Percentiles rank a stretch among this genome's conserved stretches.
Evolutionary conservation across 2,113 vertebrate genomes (phyloP).

Genomic region (Callithrix jacchus): DNA sequence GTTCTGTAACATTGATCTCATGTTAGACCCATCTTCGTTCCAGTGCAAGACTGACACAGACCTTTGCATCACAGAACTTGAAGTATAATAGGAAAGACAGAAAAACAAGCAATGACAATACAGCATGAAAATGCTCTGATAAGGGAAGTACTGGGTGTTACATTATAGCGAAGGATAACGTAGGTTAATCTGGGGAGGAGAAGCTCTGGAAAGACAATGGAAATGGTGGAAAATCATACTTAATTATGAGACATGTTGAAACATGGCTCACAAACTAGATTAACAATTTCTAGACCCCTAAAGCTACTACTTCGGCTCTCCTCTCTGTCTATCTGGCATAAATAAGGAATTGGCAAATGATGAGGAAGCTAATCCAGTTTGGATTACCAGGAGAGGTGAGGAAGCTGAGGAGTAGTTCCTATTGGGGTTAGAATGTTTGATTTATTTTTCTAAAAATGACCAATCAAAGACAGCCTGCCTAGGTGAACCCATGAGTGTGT

Average conservation of each 20-base stretch:
- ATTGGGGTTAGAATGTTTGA: background rate
- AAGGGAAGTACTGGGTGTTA: background rate
- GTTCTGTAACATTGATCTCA: background rate
- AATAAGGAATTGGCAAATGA: background rate
- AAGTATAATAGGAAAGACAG: background rate
- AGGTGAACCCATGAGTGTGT: background rate
- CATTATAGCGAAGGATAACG: background rate
- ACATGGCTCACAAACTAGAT: background rate
- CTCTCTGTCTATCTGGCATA: background rate
- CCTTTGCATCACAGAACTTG: background rate
- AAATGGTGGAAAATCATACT: background rate
- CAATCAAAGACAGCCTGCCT: background rate
- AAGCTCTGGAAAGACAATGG: background rate
- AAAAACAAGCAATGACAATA: background rate
- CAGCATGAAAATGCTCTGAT: background rate
- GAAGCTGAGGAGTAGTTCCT: background rate
- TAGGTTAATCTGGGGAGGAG: background rate
- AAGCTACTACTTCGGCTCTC: background rate
- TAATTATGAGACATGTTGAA: background rate
- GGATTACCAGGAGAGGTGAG: background rate
- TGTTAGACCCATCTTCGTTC: background rate
- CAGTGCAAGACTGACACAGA: background rate
- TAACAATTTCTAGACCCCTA: background rate
- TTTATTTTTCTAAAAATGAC: background rate
- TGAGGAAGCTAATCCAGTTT: background rate